phyloP scores from a whole-genome alignment of 2,113 vertebrate genomes.

The Hippotragus niger region DNA sequence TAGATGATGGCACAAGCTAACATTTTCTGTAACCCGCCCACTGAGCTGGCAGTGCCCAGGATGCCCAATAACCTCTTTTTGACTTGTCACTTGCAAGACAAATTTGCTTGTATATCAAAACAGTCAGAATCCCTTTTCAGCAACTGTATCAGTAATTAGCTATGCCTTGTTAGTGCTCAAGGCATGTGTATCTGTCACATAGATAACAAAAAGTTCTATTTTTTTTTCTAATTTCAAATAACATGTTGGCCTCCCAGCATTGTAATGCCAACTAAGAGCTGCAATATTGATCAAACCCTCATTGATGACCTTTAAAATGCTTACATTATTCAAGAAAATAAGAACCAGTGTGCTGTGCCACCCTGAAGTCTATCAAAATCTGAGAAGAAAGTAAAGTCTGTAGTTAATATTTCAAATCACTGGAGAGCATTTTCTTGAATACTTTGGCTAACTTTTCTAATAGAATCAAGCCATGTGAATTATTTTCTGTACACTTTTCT shows the following conservation, averaged over 20 bases:
- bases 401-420: not conserved
- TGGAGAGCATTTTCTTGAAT: not conserved
- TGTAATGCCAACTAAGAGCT: slow-evolving; percentile 37
- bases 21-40: slow-evolving; percentile 27
- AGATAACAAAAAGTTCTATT: slow-evolving; percentile 67
- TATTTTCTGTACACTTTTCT: not conserved
- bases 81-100: slow-evolving; percentile 78
- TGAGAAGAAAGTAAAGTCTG: not conserved
- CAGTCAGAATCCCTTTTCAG: slow-evolving; percentile 73
- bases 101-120: slow-evolving; percentile 78
- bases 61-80: slow-evolving; percentile 68
- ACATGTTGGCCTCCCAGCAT: slow-evolving; percentile 57
- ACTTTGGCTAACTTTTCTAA: not conserved
- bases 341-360: not conserved
- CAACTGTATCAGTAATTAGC: slow-evolving; percentile 79
- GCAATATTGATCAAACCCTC: slow-evolving; percentile 41
- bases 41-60: not conserved
- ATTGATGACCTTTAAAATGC: not conserved
- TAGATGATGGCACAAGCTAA: slow-evolving; percentile 14
- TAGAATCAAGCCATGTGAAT: not conserved
- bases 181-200: slow-evolving; percentile 75
- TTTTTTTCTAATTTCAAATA: slow-evolving; percentile 67
- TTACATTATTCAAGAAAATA: not conserved
- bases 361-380: not conserved
- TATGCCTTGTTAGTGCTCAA: slow-evolving; percentile 78